Evolutionary conservation across 2,113 vertebrate species (phyloP).

Genomic region (Dendropsophus ebraccatus): DNA sequence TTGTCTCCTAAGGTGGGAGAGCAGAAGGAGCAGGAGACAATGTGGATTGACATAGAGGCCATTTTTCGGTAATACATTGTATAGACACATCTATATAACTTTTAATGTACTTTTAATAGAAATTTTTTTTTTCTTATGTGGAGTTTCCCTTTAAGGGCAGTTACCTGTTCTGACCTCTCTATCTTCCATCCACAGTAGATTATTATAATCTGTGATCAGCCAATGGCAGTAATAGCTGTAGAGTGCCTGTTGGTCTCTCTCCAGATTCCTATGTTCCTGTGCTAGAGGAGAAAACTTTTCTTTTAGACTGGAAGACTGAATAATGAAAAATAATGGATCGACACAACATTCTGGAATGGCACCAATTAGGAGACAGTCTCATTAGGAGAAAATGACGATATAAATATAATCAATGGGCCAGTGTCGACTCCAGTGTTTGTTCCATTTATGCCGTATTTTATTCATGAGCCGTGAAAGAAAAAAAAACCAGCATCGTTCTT

Average conservation of each 20-base stretch:
- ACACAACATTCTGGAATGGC: neutral
- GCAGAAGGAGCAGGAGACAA: no score
- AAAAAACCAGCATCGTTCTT: conserved; percentile 44
- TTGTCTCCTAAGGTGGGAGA: no score
- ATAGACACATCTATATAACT: no score
- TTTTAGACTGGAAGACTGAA: neutral
- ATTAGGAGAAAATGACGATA: neutral
- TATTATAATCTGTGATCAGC: neutral
- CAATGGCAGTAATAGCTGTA: neutral
- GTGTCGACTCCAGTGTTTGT: neutral
- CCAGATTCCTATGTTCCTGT: neutral
- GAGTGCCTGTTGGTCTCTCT: neutral
- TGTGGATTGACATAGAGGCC: no score
- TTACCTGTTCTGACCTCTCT: neutral
- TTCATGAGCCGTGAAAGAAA: conserved; percentile 52
- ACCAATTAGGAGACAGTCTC: conserved; percentile 10
- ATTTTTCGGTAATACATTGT: no score
- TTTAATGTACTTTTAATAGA: no score
- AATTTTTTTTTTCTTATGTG: no score
- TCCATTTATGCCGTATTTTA: conserved; percentile 42
- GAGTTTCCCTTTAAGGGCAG: no score
- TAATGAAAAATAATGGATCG: conserved; percentile 5
- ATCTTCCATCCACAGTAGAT: neutral
- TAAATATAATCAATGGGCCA: conserved; percentile 19
- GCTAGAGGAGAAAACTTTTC: neutral